Percentiles rank a stretch among this genome's conserved stretches.
phyloP scores from a whole-genome alignment of 2,888 invertebrate genomes.

The Papilio gigon region DNA sequence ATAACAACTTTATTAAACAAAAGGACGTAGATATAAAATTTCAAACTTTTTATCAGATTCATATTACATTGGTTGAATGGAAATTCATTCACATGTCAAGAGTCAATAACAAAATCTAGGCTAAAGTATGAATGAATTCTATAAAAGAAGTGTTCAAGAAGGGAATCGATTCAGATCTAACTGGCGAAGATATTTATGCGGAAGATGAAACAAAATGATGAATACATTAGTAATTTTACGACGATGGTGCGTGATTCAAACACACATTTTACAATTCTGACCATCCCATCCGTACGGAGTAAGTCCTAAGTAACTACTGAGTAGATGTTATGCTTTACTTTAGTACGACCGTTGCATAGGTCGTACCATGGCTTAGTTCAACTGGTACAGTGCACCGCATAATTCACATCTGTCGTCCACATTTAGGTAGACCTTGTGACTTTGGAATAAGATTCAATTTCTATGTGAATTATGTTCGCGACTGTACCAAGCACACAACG shows the following conservation, averaged over 20 bases:
- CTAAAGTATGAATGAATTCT: no score
- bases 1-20: slow-evolving; percentile 69
- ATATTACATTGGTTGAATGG: neutral
- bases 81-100: neutral
- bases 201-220: no score
- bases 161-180: no score
- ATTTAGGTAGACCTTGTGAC: slow-evolving; percentile 38
- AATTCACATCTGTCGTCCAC: slow-evolving; percentile 52
- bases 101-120: no score
- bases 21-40: slow-evolving; percentile 46
- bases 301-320: slow-evolving; percentile 53
- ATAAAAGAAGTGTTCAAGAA: no score
- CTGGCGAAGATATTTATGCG: no score
- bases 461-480: slow-evolving; percentile 1
- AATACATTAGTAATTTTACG: neutral
- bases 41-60: neutral
- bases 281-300: slow-evolving; percentile 59
- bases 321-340: slow-evolving; percentile 68
- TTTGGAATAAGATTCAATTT: slow-evolving; percentile 15
- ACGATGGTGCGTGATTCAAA: neutral
- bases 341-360: slow-evolving; percentile 64
- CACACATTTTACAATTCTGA: slow-evolving; percentile 44
- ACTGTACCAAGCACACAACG: slow-evolving; percentile 37
- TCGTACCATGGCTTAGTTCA: slow-evolving; percentile 72
- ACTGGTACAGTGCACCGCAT: slow-evolving; percentile 63